Percentiles rank a stretch among this genome's conserved stretches.
phyloP scores from a whole-genome alignment of 2,888 invertebrate species.

The Chymomyza caudatula region DNA sequence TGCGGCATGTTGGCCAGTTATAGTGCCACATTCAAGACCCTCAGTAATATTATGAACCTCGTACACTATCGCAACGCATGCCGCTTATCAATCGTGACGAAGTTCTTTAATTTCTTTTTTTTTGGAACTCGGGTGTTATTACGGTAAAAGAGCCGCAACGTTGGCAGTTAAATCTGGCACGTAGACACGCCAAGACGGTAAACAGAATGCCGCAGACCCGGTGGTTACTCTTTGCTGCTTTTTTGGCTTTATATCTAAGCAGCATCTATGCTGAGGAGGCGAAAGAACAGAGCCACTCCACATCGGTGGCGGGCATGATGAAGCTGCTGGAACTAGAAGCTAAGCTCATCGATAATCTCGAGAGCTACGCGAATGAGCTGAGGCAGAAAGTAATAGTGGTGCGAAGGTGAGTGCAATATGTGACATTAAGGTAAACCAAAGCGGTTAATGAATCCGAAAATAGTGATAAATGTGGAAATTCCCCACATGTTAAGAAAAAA shows the following conservation, averaged over 20 bases:
- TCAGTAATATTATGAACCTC: neutral
- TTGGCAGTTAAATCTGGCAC: constrained; percentile 43
- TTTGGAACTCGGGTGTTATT: neutral
- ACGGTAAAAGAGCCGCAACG: neutral
- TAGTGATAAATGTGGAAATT: no score
- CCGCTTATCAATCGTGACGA: neutral
- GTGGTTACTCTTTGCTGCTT: neutral
- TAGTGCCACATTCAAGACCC: neutral
- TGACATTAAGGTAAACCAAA: neutral
- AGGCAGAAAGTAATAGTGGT: constrained; percentile 57
- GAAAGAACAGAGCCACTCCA: constrained; percentile 59
- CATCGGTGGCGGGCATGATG: constrained; percentile 72
- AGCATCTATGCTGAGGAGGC: constrained; percentile 4
- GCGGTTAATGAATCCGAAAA: neutral
- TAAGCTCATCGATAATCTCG: constrained; percentile 61
- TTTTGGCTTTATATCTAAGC: neutral
- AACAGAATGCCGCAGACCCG: neutral
- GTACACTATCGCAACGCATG: neutral
- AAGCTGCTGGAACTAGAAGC: constrained; percentile 57
- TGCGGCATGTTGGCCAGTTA: neutral
- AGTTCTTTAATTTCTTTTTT: neutral
- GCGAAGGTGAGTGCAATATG: constrained; percentile 48
- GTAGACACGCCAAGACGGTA: constrained; percentile 34
- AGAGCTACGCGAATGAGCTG: constrained; percentile 56
- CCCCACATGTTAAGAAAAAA: neutral